A percentile compares a stretch with the other conserved stretches of the same genome.
phyloP scores from a whole-genome alignment of 2,888 invertebrate species.

The Deilephila elpenor region DNA sequence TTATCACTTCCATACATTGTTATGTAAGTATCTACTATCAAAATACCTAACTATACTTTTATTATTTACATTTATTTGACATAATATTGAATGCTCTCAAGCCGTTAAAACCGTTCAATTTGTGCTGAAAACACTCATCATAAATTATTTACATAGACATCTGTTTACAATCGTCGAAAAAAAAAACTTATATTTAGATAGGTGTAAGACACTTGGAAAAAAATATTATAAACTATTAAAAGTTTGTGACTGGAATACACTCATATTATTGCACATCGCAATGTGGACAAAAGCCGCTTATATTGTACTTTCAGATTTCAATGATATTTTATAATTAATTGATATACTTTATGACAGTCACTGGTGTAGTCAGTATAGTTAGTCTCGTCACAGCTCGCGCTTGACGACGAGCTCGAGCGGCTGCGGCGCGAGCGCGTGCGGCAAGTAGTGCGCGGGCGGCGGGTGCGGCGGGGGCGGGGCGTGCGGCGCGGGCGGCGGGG shows the following conservation, averaged over 20 bases:
- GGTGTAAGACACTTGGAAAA: constrained; percentile 19
- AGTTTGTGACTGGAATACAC: constrained; percentile 22
- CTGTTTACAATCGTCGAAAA: not conserved
- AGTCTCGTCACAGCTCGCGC: constrained; percentile 73
- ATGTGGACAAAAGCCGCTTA: constrained; percentile 20
- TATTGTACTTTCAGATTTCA: constrained; percentile 27
- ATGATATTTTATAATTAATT: constrained; percentile 18
- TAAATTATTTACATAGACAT: constrained; percentile 9
- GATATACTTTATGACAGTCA: constrained; percentile 30
- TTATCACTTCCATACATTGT: constrained; percentile 29
- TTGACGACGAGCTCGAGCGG: constrained; percentile 80
- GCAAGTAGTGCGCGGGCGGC: constrained; percentile 56
- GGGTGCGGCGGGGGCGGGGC: constrained; percentile 83
- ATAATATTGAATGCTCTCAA: constrained; percentile 12
- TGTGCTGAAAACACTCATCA: constrained; percentile 6
- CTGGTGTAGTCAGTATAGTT: not conserved
- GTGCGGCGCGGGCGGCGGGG: constrained; percentile 85
- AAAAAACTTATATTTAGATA: constrained; percentile 6
- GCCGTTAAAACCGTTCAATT: constrained; percentile 20
- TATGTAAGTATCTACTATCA: constrained; percentile 22
- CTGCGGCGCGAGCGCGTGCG: constrained; percentile 73
- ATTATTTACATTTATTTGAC: constrained; percentile 15
- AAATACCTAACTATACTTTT: constrained; percentile 6
- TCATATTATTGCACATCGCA: constrained; percentile 23
- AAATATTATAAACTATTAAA: constrained; percentile 16